Evolutionary conservation across 2,113 vertebrate species (phyloP), one percentile per base, ranked within the genome.

Genomic region (Megaleporinus macrocephalus): DNA sequence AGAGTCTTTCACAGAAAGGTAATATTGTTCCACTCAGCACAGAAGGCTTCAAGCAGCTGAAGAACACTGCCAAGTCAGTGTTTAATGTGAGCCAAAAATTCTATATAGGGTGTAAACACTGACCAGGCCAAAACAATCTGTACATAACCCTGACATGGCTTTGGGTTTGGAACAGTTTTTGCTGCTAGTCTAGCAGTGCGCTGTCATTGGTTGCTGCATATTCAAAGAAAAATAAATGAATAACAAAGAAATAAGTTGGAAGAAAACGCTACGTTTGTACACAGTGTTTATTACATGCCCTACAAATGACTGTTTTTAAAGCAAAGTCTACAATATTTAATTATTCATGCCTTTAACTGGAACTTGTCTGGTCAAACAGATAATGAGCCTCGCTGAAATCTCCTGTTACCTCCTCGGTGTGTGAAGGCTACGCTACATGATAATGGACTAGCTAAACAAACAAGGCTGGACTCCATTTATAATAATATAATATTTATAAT

Each of bases 261-360:
- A 44, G 27, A 59, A 70, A 22, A 44, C 79, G 47, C 6, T 79
- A 86, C 86, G 86, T 90, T 85, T 91, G 90, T 90, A 90, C 90
- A 86, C 86, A 92, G 89, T 83, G 86, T 89, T 89, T 22, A 91
- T 83, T 81, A 71, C 81, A 80, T 91, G 90, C 89, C 87, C 84
- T 77, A 88, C 86, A 90, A 93, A 93, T 93, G 49, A 7, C 1
- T 20, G 18, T 53, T 18, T 53, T 53, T 18, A 53, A 53, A 5
- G 51, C 16, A 47, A 47, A 14, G 91, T 91, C 92, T 90, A 90
- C 92, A 85, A 86, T 79, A 80, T 89, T 92, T 82, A 93, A 93
- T 93, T 92, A 92, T 93, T 88, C 89, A 93, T 92, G 92, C 91
- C 80, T 91, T 90, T 92, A 90, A 92, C 88, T 88, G 87, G 76